Conservation (phyloP, 2,113 vertebrate species). For the Mohoua ochrocephala region DNA sequence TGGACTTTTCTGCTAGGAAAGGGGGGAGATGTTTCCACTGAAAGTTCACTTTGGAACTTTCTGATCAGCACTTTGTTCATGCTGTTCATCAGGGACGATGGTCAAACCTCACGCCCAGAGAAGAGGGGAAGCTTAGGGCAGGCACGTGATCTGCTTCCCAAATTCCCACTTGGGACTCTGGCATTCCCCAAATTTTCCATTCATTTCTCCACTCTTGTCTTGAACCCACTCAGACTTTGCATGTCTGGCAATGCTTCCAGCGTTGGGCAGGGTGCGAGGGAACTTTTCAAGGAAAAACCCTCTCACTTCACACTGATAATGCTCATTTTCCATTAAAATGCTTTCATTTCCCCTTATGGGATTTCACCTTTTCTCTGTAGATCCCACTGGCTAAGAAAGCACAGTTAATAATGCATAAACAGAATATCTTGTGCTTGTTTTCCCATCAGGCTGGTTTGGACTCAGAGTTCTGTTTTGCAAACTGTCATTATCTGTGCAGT, state of each 20-base stretch:
- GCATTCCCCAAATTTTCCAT: not conserved
- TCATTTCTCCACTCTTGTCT: not conserved
- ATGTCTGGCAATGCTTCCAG: not conserved
- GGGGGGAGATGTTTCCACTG: not conserved
- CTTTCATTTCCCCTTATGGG: not conserved
- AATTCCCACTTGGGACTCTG: not conserved
- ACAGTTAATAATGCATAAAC: not conserved
- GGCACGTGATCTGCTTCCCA: not conserved
- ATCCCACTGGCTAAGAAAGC: not conserved
- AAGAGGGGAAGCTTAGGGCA: not conserved
- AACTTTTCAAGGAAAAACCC: not conserved
- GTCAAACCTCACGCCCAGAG: not conserved
- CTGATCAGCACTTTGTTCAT: not conserved
- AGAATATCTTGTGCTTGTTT: not conserved
- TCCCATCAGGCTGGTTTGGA: not conserved
- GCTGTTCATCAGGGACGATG: rapidly evolving
- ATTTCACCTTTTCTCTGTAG: not conserved
- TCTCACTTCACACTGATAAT: not conserved
- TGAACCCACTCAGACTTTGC: not conserved
- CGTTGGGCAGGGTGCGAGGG: not conserved
- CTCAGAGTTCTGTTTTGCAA: not conserved
- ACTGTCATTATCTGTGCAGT: not conserved
- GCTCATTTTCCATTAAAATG: not conserved
- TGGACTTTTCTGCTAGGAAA: not conserved
- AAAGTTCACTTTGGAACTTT: not conserved